These are phyloP conservation scores for Luffia ferchaultella DNA, from an alignment of 2,888 invertebrate species.

Conservation along the genomic window DNA sequence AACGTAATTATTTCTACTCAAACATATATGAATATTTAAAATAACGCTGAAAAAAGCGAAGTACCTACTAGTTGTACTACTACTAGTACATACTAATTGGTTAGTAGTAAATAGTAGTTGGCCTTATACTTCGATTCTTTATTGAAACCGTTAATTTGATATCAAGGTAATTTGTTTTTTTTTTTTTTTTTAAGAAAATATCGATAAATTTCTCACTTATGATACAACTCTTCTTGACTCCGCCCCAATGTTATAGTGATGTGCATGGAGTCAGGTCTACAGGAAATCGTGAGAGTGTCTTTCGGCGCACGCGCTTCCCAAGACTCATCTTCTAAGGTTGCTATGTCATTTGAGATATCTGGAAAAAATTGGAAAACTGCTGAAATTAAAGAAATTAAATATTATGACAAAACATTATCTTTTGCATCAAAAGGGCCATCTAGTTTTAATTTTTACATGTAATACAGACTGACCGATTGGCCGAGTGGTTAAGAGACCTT, in stretches of 20 bases:
- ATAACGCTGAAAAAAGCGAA: too few species aligned
- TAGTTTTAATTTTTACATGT: not conserved
- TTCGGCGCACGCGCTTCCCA: slow-evolving; percentile 39
- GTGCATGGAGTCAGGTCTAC: slow-evolving; percentile 58
- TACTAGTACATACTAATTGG: too few species aligned
- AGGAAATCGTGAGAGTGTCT: slow-evolving; percentile 48
- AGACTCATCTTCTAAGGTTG: slow-evolving; percentile 35
- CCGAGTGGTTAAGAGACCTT: too few species aligned
- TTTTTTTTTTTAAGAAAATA: too few species aligned
- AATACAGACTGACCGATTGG: slow-evolving; percentile 1
- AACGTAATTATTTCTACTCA: too few species aligned
- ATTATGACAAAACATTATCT: not conserved
- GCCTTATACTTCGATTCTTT: too few species aligned
- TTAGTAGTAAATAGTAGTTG: too few species aligned
- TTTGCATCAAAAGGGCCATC: not conserved
- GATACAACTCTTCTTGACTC: slow-evolving; percentile 11
- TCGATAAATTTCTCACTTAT: not conserved
- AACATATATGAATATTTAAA: too few species aligned
- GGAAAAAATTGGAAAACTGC: too few species aligned
- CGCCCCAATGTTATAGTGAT: slow-evolving; percentile 47
- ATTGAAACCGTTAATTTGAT: too few species aligned
- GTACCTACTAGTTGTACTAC: too few species aligned
- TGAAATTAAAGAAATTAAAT: not conserved
- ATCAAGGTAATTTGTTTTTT: too few species aligned
- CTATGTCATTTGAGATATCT: slow-evolving; percentile 39